phyloP scores from a whole-genome alignment of 2,797 vertebrate species.

The Gallinago nigripennis region DNA sequence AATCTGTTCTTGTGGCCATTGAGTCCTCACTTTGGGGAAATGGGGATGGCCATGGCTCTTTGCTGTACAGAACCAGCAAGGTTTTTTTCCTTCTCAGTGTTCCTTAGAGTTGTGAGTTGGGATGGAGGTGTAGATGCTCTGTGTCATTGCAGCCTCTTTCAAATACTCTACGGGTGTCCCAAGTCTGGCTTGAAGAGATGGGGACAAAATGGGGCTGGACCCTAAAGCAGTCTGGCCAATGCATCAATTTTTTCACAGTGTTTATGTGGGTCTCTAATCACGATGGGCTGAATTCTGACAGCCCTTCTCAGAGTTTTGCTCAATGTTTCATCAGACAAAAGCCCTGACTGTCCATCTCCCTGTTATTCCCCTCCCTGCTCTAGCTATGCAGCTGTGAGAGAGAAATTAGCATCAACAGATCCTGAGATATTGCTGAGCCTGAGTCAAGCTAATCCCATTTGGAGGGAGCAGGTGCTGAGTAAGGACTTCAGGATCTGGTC shows the following conservation, averaged over 20 bases:
- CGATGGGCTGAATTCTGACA: not conserved
- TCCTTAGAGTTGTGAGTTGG: not conserved
- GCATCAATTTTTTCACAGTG: not conserved
- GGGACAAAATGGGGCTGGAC: not conserved
- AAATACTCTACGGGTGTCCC: fast-evolving
- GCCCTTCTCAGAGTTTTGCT: not conserved
- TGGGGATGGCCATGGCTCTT: not conserved
- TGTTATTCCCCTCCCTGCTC: not conserved
- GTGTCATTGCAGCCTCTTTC: not conserved
- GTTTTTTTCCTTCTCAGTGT: not conserved
- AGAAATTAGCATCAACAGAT: not conserved
- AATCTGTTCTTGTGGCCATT: not conserved
- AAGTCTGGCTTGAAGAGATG: not conserved
- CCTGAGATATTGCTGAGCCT: not conserved
- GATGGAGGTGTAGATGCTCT: not conserved
- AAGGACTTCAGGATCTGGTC: not conserved
- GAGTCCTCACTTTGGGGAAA: not conserved
- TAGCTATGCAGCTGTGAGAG: not conserved
- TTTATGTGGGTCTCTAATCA: not conserved
- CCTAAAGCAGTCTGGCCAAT: not conserved
- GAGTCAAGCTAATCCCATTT: not conserved
- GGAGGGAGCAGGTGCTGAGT: slow-evolving; percentile 17
- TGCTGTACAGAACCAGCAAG: not conserved
- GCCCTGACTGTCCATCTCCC: not conserved
- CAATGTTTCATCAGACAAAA: not conserved